phyloP scores from a whole-genome alignment of 2,113 vertebrate genomes.

The Thalassoma bifasciatum region DNA sequence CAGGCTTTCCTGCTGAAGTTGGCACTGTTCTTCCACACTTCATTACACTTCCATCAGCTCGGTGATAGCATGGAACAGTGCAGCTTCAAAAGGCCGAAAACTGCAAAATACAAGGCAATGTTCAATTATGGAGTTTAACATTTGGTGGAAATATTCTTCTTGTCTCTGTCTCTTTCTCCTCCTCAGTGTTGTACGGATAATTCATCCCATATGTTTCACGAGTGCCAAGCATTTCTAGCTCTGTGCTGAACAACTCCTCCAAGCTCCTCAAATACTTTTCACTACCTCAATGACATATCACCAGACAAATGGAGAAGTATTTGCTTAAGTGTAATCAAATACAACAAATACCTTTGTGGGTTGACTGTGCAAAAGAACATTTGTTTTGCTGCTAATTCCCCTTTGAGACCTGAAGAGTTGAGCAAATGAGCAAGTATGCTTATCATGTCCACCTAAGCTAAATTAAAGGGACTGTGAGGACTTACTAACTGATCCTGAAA shows the following conservation, averaged over 20 bases:
- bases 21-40: constrained; percentile 65
- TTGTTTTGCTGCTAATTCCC: too few species aligned
- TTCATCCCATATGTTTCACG: constrained; percentile 72
- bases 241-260: constrained; percentile 51
- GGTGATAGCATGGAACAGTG: constrained; percentile 39
- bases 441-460: neutral
- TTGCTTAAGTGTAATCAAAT: constrained; percentile 8
- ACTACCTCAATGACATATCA: constrained; percentile 36
- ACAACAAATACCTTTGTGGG: too few species aligned
- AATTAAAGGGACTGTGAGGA: too few species aligned
- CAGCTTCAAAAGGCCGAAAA: constrained; percentile 55
- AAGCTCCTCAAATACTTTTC: constrained; percentile 32
- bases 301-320: constrained; percentile 10
- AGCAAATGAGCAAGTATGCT: neutral
- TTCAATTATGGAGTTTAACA: constrained; percentile 55
- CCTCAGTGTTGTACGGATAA: constrained; percentile 62
- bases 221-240: constrained; percentile 63
- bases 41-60: constrained; percentile 68
- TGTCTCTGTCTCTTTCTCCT: constrained; percentile 33
- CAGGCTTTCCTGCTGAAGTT: constrained; percentile 64
- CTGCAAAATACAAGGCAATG: constrained; percentile 51
- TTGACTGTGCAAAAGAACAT: too few species aligned
- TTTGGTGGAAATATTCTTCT: constrained; percentile 58
- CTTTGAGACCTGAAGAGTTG: too few species aligned
- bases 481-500: too few species aligned